phyloP scores from a whole-genome alignment of 2,113 vertebrate species.

The Rana temporaria region DNA sequence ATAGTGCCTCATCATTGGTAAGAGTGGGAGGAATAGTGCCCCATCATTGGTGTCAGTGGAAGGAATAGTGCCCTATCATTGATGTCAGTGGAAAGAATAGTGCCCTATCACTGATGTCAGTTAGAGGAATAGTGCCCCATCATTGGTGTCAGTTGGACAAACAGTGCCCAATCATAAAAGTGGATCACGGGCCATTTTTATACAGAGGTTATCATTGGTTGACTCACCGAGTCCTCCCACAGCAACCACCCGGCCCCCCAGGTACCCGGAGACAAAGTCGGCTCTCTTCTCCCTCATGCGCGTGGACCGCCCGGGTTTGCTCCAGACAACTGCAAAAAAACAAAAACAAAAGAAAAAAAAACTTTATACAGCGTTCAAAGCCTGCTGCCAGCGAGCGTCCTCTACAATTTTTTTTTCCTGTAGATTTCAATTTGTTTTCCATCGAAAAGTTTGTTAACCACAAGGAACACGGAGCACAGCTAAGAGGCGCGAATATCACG shows the following conservation, averaged over 20 bases:
- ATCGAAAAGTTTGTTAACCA: not conserved
- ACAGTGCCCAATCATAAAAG: no score
- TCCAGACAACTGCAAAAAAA: constrained; percentile 82
- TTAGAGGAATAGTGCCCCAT: no score
- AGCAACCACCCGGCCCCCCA: constrained; percentile 88
- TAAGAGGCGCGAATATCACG: not conserved
- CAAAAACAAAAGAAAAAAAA: not conserved
- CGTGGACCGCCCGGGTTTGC: constrained; percentile 83
- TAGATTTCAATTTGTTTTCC: not conserved
- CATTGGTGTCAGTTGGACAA: no score
- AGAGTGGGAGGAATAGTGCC: no score
- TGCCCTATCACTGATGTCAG: no score
- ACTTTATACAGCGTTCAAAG: not conserved
- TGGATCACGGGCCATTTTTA: no score
- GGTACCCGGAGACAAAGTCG: constrained; percentile 88
- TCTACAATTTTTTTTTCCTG: not conserved
- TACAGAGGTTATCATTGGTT: no score
- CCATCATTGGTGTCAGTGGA: no score
- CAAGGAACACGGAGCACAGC: not conserved
- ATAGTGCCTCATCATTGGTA: no score
- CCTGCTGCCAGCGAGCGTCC: not conserved
- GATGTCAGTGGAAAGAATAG: no score
- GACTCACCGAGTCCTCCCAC: constrained; percentile 88
- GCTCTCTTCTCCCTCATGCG: constrained; percentile 96
- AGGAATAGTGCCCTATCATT: no score